Percentiles rank a stretch among this genome's conserved stretches.
Conservation (phyloP, 2,888 invertebrate species). For the Zhuqinia jingwanae region DNA sequence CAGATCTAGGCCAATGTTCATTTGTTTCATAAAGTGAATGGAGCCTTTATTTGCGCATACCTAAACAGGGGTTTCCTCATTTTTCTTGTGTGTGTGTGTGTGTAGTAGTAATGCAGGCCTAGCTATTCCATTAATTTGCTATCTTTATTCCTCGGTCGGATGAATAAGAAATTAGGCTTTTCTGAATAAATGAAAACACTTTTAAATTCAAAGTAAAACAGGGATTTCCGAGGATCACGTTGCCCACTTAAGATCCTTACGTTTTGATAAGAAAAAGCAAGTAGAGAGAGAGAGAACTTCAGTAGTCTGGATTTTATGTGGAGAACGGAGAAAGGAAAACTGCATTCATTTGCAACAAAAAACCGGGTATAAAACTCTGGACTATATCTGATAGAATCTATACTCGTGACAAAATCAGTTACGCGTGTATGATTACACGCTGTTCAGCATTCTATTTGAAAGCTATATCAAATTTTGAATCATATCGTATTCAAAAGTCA, state of each 20-base stretch:
- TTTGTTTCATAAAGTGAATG: not conserved
- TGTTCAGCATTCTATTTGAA: not conserved
- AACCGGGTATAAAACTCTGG: not conserved
- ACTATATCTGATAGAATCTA: conserved; percentile 13
- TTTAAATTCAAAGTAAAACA: not conserved
- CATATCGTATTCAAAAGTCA: not conserved
- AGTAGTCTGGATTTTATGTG: conserved; percentile 23
- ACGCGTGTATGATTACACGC: not conserved
- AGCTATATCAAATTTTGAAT: not conserved
- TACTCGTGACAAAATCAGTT: conserved; percentile 25
- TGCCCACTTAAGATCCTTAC: conserved; percentile 43
- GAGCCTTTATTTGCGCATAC: conserved; percentile 10
- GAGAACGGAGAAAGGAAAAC: not conserved
- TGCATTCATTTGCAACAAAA: conserved; percentile 34
- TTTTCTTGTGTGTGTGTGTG: not conserved
- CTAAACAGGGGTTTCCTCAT: not conserved
- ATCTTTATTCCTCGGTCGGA: conserved; percentile 25
- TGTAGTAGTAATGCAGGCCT: no score
- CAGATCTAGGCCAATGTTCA: conserved; percentile 53
- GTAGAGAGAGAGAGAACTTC: not conserved
- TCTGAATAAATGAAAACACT: not conserved
- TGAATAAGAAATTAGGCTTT: conserved; percentile 41
- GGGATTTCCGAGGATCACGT: conserved; percentile 7
- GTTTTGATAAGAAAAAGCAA: conserved; percentile 32
- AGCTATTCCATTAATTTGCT: conserved; percentile 14